Percentiles rank a stretch among this genome's conserved stretches.
Conservation (phyloP, 2,113 vertebrate genomes). For the Ceyx melanurus region DNA sequence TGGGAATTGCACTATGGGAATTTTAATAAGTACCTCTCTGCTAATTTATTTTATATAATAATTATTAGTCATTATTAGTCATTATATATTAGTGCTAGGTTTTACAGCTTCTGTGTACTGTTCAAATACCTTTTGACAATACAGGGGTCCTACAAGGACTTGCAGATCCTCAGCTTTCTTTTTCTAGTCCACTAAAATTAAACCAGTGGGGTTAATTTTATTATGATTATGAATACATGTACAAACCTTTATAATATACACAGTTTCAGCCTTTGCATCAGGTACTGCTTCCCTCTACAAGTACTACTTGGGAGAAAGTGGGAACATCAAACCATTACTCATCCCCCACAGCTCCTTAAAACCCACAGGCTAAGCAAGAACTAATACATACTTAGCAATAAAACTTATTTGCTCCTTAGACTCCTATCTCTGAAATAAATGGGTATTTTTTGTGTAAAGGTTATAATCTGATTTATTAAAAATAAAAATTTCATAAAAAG, state of each 20-base stretch:
- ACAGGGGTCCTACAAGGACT: background rate
- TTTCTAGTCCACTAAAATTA: background rate
- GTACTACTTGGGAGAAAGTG: background rate
- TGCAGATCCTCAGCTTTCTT: background rate
- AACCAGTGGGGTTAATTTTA: background rate
- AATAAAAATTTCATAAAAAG: background rate
- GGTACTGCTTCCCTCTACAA: background rate
- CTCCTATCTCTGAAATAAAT: background rate
- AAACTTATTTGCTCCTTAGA: background rate
- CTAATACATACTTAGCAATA: background rate
- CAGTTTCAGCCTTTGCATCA: background rate
- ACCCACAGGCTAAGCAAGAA: background rate
- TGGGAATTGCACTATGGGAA: background rate
- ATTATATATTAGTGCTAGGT: background rate
- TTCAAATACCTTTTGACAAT: background rate
- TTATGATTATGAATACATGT: background rate
- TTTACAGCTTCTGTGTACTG: background rate
- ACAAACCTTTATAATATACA: background rate
- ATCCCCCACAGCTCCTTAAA: background rate
- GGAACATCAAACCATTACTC: background rate
- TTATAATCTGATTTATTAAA: background rate
- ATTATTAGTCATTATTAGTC: background rate
- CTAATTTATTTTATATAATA: background rate
- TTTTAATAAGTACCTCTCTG: accelerated
- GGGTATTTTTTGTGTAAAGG: background rate